Percentiles rank a stretch among this genome's conserved stretches.
Evolutionary conservation across 2,113 vertebrate species (phyloP).

Genomic region (Strix uralensis): DNA sequence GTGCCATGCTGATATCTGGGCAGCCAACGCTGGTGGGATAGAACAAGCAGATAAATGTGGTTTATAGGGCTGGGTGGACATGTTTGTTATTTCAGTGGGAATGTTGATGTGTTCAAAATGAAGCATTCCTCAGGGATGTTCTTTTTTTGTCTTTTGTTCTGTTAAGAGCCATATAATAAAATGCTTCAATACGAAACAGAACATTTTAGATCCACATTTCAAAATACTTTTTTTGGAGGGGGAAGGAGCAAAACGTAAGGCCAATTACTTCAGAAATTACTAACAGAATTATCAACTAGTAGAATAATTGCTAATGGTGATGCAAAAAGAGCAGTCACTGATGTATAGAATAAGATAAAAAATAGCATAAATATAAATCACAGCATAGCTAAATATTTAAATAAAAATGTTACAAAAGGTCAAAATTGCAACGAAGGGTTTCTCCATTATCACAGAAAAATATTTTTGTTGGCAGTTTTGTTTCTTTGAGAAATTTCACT

Average conservation of each 20-base stretch:
- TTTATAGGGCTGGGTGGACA: neutral
- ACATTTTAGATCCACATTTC: neutral
- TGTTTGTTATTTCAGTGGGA: slow-evolving; percentile 43
- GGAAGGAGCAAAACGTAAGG: neutral
- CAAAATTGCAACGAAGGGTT: neutral
- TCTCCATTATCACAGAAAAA: slow-evolving; percentile 7
- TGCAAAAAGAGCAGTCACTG: slow-evolving; percentile 24
- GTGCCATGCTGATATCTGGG: neutral
- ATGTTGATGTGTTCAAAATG: slow-evolving; percentile 34
- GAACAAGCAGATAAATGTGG: neutral
- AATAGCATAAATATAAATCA: slow-evolving; percentile 39
- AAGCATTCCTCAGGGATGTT: slow-evolving; percentile 31
- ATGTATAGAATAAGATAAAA: slow-evolving; percentile 27
- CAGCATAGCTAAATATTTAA: neutral
- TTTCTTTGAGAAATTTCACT: neutral
- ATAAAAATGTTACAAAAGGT: slow-evolving; percentile 33
- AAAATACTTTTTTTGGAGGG: neutral
- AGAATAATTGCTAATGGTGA: slow-evolving; percentile 15
- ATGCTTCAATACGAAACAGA: neutral
- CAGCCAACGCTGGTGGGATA: neutral
- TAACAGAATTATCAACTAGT: slow-evolving; percentile 3
- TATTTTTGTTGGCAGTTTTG: slow-evolving; percentile 32
- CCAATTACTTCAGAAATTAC: neutral
- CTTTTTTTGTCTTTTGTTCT: neutral
- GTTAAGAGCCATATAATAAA: neutral